Conservation (phyloP, 2,113 vertebrate genomes). For the Morphnarchus princeps region DNA sequence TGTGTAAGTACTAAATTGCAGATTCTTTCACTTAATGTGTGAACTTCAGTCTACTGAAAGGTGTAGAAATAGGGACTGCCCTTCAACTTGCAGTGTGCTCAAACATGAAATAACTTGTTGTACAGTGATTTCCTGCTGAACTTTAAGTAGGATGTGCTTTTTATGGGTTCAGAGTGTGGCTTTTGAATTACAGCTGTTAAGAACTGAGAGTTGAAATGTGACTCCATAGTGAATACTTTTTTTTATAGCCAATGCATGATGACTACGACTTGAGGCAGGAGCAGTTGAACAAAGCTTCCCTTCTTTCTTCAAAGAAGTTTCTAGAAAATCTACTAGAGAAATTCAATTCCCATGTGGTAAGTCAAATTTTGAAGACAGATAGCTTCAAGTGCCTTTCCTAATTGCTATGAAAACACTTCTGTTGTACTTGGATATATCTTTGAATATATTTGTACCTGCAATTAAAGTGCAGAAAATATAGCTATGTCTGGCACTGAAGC, state of each 20-base stretch:
- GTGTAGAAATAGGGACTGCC: not conserved
- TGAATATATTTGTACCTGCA: not conserved
- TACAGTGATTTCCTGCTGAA: not conserved
- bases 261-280: conserved; percentile 98
- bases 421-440: not conserved
- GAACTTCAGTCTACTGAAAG: not conserved
- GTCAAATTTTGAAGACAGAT: not conserved
- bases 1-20: conserved; percentile 87
- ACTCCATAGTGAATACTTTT: not conserved
- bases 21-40: not conserved
- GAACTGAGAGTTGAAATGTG: not conserved
- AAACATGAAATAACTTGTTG: not conserved
- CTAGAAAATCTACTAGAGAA: conserved; percentile 97
- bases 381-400: not conserved
- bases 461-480: not conserved
- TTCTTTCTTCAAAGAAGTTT: conserved; percentile 98
- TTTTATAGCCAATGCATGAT: conserved; percentile 93
- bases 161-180: not conserved
- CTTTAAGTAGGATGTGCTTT: not conserved
- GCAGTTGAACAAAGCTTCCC: conserved; percentile 97
- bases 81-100: not conserved
- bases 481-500: not conserved
- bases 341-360: conserved; percentile 97
- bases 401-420: not conserved
- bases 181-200: not conserved